Conservation (phyloP, 2,113 vertebrate species). For the Gracilinanus agilis region DNA sequence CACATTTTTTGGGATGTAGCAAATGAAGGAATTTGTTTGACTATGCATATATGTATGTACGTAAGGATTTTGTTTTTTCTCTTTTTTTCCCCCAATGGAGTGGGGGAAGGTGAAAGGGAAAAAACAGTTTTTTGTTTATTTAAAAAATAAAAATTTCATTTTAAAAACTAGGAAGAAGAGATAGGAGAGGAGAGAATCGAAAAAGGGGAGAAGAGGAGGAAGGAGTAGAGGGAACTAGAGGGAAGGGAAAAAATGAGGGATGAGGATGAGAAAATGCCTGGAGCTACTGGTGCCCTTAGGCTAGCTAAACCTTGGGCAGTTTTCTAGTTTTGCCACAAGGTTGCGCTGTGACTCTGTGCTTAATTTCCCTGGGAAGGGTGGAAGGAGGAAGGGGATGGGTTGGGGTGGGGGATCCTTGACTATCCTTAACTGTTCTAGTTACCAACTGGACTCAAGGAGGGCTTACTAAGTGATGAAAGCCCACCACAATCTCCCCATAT, state of each 20-base stretch:
- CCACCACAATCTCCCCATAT: not conserved
- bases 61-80: not conserved
- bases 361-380: not conserved
- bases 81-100: not conserved
- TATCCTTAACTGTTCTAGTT: not conserved
- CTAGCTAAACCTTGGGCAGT: not conserved
- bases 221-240: not conserved
- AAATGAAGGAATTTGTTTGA: not conserved
- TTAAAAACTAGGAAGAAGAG: not conserved
- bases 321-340: constrained; percentile 59
- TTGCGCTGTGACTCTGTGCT: constrained; percentile 68
- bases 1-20: not conserved
- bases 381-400: not conserved
- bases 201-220: not conserved
- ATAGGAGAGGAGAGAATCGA: not conserved
- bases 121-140: not conserved
- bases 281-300: not conserved
- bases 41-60: not conserved
- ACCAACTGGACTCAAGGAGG: not conserved
- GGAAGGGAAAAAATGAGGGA: too few species aligned
- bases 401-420: not conserved
- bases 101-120: too few species aligned
- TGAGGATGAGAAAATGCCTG: not conserved
- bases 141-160: not conserved
- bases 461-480: not conserved